Evolutionary conservation across 2,797 vertebrate genomes (phyloP).

Genomic region (Falco columbarius): DNA sequence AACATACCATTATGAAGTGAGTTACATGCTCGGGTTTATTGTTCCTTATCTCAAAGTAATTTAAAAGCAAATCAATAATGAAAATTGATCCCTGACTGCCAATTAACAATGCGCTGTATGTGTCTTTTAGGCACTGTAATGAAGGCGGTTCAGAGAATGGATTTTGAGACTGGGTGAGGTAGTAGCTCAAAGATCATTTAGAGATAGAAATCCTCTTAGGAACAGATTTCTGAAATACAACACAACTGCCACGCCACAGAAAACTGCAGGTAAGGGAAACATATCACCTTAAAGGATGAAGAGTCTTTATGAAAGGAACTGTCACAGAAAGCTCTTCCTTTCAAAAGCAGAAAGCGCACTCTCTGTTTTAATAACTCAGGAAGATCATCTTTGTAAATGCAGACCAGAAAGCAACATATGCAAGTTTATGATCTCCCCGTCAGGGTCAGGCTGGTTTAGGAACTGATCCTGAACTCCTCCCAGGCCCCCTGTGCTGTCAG

Average conservation of each 20-base stretch:
- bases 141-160: background rate
- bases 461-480: background rate
- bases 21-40: background rate
- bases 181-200: background rate
- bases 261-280: background rate
- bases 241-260: background rate
- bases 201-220: background rate
- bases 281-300: background rate
- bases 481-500: background rate
- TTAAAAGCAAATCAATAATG: constrained; percentile 23
- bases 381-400: background rate
- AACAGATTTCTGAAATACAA: background rate
- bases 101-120: background rate
- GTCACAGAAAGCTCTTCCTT: background rate
- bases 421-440: background rate
- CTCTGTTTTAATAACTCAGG: background rate
- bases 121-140: background rate
- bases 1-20: background rate
- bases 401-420: background rate
- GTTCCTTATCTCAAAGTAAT: background rate
- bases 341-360: background rate
- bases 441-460: background rate
- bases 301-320: background rate
- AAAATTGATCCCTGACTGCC: background rate
- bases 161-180: background rate